Base-by-base conservation (phyloP, 2,797 vertebrate genomes). In the Euphonia xanthogaster region DNA sequence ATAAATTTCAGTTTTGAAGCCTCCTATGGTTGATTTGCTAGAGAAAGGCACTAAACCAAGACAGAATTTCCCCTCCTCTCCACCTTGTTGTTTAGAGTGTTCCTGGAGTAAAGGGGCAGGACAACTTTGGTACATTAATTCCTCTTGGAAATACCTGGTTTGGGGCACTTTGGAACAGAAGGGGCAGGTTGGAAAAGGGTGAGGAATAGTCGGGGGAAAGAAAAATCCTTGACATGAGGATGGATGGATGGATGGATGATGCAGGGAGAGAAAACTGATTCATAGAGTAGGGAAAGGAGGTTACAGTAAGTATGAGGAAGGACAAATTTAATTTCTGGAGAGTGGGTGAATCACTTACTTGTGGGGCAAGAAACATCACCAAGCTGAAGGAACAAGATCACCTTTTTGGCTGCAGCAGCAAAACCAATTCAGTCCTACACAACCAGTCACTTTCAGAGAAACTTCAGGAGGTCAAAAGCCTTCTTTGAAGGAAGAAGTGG, bases 1-100 rank as follows among this genome's bases (percentile, higher is more conserved):
- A 88, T 89, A 95, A 94, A 96, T 86, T 94, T 93, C 74, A 83
- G 71, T 83, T 95, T 73, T 93, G 79, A 88, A 95, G 70, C 30
- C 70, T 85, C 82, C 45, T 81, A 39, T 3, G 11, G 87, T 31
- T 91, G 90, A 81, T 88, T 88, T 96, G 73, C 61, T 91, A 73
- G 76, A 86, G 62, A 75, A 94, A 88, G 39, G 9, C 54, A 72
- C 66, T 78, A 91, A 88, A 86, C 25, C 33, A 90, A 83, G 76
- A 62, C 42, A 93, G 60, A 48, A 4, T 35, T 86, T 55, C 4
- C 8, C 22, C 14, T 10, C 11, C 33, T 45, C 16, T 70, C 22
- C 9, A n/a, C 22, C 7, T 19, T 57, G 20, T 37, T 72, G 4
- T 72, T 91, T 70, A 25, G 12, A 60, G 5, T 10, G 17, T 9